Evolutionary conservation across 92 coral and sea anemone species (phyloP), one percentile per base, ranked within the genome.

Genomic region (Zoanthus sansibaricus): DNA sequence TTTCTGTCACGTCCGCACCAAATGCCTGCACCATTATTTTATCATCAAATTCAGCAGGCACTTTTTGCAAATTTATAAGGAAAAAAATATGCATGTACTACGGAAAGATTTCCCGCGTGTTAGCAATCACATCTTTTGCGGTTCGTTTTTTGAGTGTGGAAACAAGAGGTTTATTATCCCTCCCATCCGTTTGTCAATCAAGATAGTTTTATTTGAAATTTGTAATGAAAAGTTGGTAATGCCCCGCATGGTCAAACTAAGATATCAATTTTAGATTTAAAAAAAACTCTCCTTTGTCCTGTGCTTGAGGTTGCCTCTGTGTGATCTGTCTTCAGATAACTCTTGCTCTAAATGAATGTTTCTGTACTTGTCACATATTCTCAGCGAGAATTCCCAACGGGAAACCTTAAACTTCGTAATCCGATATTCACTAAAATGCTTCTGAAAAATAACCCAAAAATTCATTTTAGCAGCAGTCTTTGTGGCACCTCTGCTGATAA

Each of bases 401-500:
- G 85, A 74, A 80, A 80, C 74, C 85, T 66, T 79, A 79, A 62
- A 79, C 84, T 79, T 46, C 56, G 93, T 90, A 90, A 90, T 89
- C 71, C 82, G 93, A 90, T 90, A 90, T 90, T 90, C 83, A 77
- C 87, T 77, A 90, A 90, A 90, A 82, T 87, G 73, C 82, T 85
- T 85, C 45, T 82, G 91, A 82, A 90, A 90, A 86, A 87, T 87
- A 90, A 70, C 75, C 84, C 82, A 76, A 88, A 90, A 90, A 87
- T 90, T 89, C 91, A 87, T 87, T 87, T 87, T 80, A 67, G 51
- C 46, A 44, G 69, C 30, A 89, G 98, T 87, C 98, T 71, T 82
- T 70, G 66, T 88, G 98, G 92, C 98, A 88, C 98, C 98, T 74
- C 66, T 59, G 78, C 83, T 87, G 90, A 92, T 87, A 80, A 86